Base-by-base conservation (phyloP, 2,113 vertebrate genomes). In the Cinclus mexicanus region DNA sequence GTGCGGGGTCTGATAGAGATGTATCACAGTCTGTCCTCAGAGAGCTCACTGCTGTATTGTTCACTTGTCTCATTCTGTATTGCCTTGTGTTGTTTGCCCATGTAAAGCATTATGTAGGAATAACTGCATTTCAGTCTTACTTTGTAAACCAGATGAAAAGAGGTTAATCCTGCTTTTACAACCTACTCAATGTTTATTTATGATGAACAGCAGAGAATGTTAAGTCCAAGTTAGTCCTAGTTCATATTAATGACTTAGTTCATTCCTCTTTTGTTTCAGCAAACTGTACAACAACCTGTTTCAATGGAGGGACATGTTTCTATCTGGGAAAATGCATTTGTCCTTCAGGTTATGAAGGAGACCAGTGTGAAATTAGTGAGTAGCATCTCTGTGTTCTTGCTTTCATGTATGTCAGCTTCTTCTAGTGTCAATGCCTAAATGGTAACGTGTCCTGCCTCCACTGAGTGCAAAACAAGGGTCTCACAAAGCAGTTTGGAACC, bases 281-380 rank as follows among this genome's bases (percentile, higher is more conserved):
- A 64, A 99, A 99, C 96, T 99, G 98, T 90, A 99, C 98, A 56
- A 98, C 97, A 71, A 98, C 97, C 61, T 99, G 99, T 95, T 98
- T 98, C 94, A 99, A 99, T 9, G 99, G 99, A 92, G 99, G 98
- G 70, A 99, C 98, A 0, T 99, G 98, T 69, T 99, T 99, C 97
- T 99, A 98, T 91, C 98, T 98, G 26, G 98, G 98, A 87, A 99
- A 99, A 97, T 99, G 99, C 88, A 97, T 99, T 93, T 99, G 99
- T 81, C 97, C 98, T 65, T 98, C 98, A 2, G 98, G 98, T 84
- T 98, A 98, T 50, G 98, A 99, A 83, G 99, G 99, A 71, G 97
- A 98, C 63, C 98, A 97, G 7, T 99, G 99, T 96, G 98, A 99
- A 97, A 98, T 98, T 64, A 99, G 99, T 99, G 89, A 98, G 99